Conservation (phyloP, 2,888 invertebrate genomes). For the Miltochrista miniata region DNA sequence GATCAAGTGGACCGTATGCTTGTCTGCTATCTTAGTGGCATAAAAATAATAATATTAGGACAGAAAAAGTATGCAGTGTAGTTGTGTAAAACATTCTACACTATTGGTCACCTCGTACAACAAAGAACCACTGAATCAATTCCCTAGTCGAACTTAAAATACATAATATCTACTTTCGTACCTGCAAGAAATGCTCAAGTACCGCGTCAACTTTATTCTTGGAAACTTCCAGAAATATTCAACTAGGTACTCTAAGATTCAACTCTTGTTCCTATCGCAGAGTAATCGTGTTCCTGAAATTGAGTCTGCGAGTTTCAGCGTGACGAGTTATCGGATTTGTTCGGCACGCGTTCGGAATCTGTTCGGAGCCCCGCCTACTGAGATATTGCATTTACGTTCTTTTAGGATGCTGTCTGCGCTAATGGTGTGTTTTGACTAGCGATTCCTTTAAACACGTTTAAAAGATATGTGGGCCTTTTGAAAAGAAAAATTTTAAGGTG, state of each 20-base stretch:
- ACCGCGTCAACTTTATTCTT: constrained; percentile 1
- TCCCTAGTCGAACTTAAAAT: too few species aligned
- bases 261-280: constrained; percentile 48
- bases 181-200: not conserved
- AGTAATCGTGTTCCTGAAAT: constrained; percentile 76
- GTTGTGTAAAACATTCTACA: too few species aligned
- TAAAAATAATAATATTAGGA: too few species aligned
- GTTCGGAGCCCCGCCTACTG: constrained; percentile 37
- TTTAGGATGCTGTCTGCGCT: constrained; percentile 10
- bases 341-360: constrained; percentile 69
- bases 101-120: too few species aligned
- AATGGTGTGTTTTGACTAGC: constrained; percentile 6
- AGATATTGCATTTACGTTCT: constrained; percentile 38
- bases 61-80: too few species aligned
- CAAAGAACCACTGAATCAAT: too few species aligned
- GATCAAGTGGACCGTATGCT: too few species aligned
- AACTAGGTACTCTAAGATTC: constrained; percentile 47
- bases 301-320: constrained; percentile 70
- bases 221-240: constrained; percentile 16
- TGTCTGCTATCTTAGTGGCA: too few species aligned
- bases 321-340: constrained; percentile 80
- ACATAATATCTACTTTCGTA: not conserved
- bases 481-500: too few species aligned
- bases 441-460: not conserved
- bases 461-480: too few species aligned